Evolutionary conservation across 2,113 vertebrate species (phyloP), one percentile per base, ranked within the genome.

Genomic region (Rousettus leschenaultii): DNA sequence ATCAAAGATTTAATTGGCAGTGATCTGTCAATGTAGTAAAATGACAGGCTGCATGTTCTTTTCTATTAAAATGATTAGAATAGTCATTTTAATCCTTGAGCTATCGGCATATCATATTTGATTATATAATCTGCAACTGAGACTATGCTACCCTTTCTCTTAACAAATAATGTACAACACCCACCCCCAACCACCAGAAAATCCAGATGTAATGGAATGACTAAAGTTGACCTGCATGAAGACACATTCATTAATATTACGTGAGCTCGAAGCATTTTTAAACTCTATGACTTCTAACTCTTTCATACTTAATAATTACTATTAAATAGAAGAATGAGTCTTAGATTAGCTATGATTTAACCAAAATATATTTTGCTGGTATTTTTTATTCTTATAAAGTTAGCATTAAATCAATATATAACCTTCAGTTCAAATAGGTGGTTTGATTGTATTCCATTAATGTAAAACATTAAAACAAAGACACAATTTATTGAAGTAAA

Each of bases 381-480:
- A 83, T 89, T 83, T 89, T 75, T 86, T 65, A 61, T 43, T 94
- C 55, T 90, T 45, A 57, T 12, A 80, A 90, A 73, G 3, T 63
- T 53, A 68, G 61, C 26, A 94, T 63, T 94, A 94, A 92, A 48
- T 43, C 55, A 77, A 59, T 35, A 91, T 3, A 61, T 93, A 92
- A 92, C 84, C 5, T 73, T 78, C 33, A 89, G 83, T 70, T 92
- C 66, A 40, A 65, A 66, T 78, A 14, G 28, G 45, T 86, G 82
- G 19, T 43, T 6, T 53, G n/a, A 55, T 0, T 94, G 22, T 57
- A 51, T 88, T 75, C n/a, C 5, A 61, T 3, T 53, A 68, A 8
- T 26, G 74, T 70, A 78, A 89, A 95, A 89, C 18, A 89, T 7
- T 35, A 24, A 70, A 82, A 21, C 26, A 82, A 74, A 86, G 78